phyloP scores from a whole-genome alignment of 2,113 vertebrate species.

The Channa argus region DNA sequence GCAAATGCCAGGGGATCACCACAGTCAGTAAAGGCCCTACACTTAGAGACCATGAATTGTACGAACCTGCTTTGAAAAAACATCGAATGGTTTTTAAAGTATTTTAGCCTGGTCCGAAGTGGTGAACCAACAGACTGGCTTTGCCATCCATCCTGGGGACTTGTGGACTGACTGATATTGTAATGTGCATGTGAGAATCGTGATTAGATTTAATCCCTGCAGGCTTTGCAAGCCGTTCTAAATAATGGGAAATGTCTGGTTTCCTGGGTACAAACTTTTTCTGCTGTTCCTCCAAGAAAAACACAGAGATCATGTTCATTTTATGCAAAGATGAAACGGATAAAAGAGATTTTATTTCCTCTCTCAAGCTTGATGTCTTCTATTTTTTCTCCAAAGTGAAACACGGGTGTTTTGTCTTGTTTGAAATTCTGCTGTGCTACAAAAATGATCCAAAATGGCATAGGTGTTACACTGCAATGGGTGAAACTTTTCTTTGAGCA shows the following conservation, averaged over 20 bases:
- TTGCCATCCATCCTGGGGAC: background rate
- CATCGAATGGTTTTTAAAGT: too few relatives aligned
- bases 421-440: conserved; percentile 42
- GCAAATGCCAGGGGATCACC: too few relatives aligned
- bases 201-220: conserved; percentile 15
- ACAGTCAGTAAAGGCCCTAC: too few relatives aligned
- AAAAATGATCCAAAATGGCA: conserved; percentile 37
- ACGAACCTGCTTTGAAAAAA: too few relatives aligned
- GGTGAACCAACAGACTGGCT: too few relatives aligned
- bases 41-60: too few relatives aligned
- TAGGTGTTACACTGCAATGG: conserved; percentile 39
- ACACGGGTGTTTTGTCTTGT: conserved; percentile 62
- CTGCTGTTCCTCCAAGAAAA: conserved; percentile 59
- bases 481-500: conserved; percentile 17
- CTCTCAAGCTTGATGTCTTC: conserved; percentile 33
- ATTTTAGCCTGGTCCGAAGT: too few relatives aligned
- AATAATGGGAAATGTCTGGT: conserved; percentile 39
- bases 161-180: background rate
- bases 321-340: conserved; percentile 45
- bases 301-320: conserved; percentile 44
- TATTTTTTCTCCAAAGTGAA: conserved; percentile 36
- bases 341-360: conserved; percentile 60
- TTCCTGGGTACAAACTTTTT: conserved; percentile 26
- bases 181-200: background rate
- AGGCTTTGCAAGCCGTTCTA: background rate